phyloP scores from a whole-genome alignment of 2,797 vertebrate genomes.

The Cyclura pinguis region DNA sequence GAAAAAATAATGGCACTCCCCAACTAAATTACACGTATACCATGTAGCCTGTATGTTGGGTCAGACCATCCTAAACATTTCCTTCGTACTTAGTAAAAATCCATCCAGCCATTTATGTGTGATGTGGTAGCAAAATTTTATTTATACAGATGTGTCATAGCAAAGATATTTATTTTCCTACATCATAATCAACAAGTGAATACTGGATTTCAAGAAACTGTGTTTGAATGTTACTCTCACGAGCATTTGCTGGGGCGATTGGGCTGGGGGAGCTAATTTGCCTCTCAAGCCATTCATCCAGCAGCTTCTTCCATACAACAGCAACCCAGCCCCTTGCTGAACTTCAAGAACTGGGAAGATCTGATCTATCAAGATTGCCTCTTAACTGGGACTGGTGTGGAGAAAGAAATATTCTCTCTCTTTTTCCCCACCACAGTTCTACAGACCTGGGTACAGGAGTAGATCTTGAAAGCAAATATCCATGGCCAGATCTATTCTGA shows the following conservation, averaged over 20 bases:
- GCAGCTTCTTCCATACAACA: slow-evolving; percentile 12
- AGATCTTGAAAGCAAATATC: slow-evolving; percentile 40
- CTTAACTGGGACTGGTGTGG: not conserved
- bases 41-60: too few species aligned
- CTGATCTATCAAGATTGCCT: not conserved
- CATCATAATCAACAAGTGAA: not conserved
- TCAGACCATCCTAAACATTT: too few species aligned
- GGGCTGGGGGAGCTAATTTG: not conserved
- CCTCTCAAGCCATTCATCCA: not conserved
- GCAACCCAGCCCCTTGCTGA: slow-evolving; percentile 3
- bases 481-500: slow-evolving; percentile 61
- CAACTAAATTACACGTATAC: too few species aligned
- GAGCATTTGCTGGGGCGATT: too few species aligned
- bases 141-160: too few species aligned
- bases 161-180: not conserved
- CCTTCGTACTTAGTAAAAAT: too few species aligned
- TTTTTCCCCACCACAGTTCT: not conserved
- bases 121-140: too few species aligned
- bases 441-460: slow-evolving; percentile 4
- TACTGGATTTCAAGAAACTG: slow-evolving; percentile 33
- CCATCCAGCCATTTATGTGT: too few species aligned
- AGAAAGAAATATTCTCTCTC: not conserved
- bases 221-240: not conserved
- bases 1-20: too few species aligned
- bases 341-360: not conserved